Evolutionary conservation across 92 coral and sea anemone species (phyloP), one percentile per base, ranked within the genome.

Genomic region (Chrysogorgia sp.): DNA sequence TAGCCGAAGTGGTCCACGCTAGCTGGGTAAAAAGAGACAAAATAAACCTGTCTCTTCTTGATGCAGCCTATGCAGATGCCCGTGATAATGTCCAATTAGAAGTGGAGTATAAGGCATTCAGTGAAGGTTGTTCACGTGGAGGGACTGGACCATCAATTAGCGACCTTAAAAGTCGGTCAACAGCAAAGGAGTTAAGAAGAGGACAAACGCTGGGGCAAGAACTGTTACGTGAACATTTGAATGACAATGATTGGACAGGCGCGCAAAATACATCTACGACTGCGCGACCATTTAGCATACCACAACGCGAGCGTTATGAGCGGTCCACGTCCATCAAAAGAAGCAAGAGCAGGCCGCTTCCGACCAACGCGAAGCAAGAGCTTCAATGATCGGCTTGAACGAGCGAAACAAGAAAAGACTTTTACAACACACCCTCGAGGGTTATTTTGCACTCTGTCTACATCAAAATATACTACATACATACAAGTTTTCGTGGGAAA

Each of bases 1-100:
- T 30, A 30, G 67, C 67, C 6, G 67, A 60, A 60, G 67, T 60
- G 3, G 19, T 60, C 23, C 67, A 60, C 19, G 67, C 37, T 60
- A 25, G 67, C 17, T 60, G 67, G 37, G 67, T 60, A 5, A 60
- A 60, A 29, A 10, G 67, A 22, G 67, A 60, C 35, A 60, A 52
- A 24, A 60, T 60, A 32, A 60, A 60, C n/a, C 8, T 60, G 67
- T 60, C 67, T 60, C 37, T 60, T 24, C 19, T 60, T 4, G 67
- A 30, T 30, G 26, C 67, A 22, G 67, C 67, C 23, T 8, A 60
- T 60, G 67, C 67, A 4, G 67, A 60, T 60, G 67, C 67, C 67
- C 31, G 67, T 22, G 67, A 60, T n/a, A 60, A 60, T 25, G 37
- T 60, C 2, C 67, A 24, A 32, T n/a, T 60, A 3, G 67, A 60